Evolutionary conservation across 2,113 vertebrate genomes (phyloP).

Genomic region (Sinocyclocheilus anshuiensis): DNA sequence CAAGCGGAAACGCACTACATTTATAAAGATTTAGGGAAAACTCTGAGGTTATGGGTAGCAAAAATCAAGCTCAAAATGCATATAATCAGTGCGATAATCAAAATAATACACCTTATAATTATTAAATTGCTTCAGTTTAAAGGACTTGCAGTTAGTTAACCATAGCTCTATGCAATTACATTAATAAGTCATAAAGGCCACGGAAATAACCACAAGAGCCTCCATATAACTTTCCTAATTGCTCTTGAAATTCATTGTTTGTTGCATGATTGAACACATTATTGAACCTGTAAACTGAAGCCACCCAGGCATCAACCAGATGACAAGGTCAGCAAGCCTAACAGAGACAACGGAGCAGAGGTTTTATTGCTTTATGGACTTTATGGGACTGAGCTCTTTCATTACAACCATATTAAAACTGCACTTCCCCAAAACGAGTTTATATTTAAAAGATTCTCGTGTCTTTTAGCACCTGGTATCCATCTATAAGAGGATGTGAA

Average conservation of each 20-base stretch:
- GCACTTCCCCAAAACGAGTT: background rate
- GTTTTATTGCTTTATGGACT: constrained; percentile 15
- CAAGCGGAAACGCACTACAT: background rate
- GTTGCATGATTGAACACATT: background rate
- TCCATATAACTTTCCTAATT: background rate
- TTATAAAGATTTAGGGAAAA: background rate
- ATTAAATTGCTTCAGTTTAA: background rate
- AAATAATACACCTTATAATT: background rate
- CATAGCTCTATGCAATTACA: background rate
- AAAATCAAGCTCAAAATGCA: background rate
- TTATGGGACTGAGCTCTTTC: constrained; percentile 29
- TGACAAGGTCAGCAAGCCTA: constrained; percentile 28
- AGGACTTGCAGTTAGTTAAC: background rate
- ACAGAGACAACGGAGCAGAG: background rate
- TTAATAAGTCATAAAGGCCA: background rate
- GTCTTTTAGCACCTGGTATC: constrained; percentile 33
- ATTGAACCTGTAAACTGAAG: background rate
- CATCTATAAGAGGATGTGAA: constrained; percentile 17
- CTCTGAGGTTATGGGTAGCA: background rate
- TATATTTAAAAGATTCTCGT: background rate
- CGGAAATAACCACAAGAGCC: background rate
- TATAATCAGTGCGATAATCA: background rate
- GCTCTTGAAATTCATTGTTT: background rate
- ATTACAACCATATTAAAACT: constrained; percentile 45
- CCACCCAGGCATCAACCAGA: constrained; percentile 22